Percentiles rank a stretch among this genome's conserved stretches.
Evolutionary conservation across 2,797 vertebrate species (phyloP).

Genomic region (Coracias cyanogaster): DNA sequence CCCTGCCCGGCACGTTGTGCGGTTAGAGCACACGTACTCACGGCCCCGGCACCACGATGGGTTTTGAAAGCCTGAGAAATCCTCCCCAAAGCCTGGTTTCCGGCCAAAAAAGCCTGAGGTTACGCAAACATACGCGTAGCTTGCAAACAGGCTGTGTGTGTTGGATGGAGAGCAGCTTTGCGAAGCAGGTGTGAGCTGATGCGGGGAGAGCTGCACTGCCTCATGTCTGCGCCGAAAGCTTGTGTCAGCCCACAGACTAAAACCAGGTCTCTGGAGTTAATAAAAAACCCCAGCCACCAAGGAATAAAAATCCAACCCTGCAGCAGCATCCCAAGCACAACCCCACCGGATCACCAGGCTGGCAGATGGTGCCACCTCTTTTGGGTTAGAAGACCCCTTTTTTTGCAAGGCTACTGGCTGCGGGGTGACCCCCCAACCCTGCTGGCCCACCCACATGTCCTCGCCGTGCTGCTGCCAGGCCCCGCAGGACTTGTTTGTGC

Average conservation of each 20-base stretch:
- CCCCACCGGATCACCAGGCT: accelerated
- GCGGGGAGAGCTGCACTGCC: not conserved
- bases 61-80: constrained; percentile 66
- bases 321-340: not conserved
- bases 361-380: accelerated
- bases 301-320: not conserved
- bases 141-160: constrained; percentile 56
- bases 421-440: not conserved
- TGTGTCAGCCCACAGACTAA: not conserved
- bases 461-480: not conserved
- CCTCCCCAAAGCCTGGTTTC: constrained; percentile 64
- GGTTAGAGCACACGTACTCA: constrained; percentile 12
- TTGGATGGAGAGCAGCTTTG: constrained; percentile 45
- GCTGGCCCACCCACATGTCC: not conserved
- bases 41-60: not conserved
- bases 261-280: not conserved
- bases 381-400: not conserved
- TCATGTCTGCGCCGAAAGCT: not conserved
- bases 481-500: accelerated
- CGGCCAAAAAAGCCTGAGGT: constrained; percentile 52
- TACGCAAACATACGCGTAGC: constrained; percentile 49
- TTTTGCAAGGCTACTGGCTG: not conserved
- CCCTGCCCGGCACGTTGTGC: constrained; percentile 1
- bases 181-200: constrained; percentile 55
- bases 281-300: not conserved